Evolutionary conservation across 2,797 vertebrate species (phyloP).

Genomic region (Pristis pectinata): DNA sequence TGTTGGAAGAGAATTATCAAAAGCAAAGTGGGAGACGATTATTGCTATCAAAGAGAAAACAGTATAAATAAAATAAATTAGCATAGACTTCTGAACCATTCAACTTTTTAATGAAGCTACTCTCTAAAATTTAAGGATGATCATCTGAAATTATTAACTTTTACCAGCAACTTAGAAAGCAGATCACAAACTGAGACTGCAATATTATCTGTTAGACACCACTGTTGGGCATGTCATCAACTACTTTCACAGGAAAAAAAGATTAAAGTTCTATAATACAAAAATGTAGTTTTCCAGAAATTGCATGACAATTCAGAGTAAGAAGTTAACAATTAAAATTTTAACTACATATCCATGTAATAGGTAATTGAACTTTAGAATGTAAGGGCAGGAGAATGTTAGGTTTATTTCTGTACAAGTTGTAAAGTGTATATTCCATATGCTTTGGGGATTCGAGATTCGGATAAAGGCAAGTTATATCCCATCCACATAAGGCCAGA

Average conservation of each 20-base stretch:
- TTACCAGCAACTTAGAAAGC: not conserved
- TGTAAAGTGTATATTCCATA: not conserved
- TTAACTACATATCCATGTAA: not conserved
- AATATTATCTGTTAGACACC: not conserved
- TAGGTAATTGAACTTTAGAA: not conserved
- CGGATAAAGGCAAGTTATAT: not conserved
- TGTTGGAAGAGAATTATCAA: constrained; percentile 9
- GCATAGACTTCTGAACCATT: not conserved
- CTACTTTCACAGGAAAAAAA: not conserved
- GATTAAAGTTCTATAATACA: not conserved
- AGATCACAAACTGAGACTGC: not conserved
- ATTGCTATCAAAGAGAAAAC: not conserved
- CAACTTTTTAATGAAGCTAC: not conserved
- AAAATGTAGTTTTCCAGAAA: not conserved
- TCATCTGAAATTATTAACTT: not conserved
- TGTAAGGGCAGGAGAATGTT: not conserved
- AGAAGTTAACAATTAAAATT: not conserved
- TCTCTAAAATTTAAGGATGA: not conserved
- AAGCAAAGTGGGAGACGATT: not conserved
- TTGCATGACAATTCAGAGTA: not conserved
- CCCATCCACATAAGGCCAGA: not conserved
- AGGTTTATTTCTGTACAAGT: not conserved
- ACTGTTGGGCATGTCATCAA: not conserved
- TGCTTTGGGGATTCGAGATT: not conserved
- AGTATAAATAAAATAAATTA: not conserved